Percentiles rank a stretch among this genome's conserved stretches.
These are phyloP conservation scores for Odontophorus gujanensis DNA, from an alignment of 2,113 vertebrate genomes.

Conservation along the genomic window DNA sequence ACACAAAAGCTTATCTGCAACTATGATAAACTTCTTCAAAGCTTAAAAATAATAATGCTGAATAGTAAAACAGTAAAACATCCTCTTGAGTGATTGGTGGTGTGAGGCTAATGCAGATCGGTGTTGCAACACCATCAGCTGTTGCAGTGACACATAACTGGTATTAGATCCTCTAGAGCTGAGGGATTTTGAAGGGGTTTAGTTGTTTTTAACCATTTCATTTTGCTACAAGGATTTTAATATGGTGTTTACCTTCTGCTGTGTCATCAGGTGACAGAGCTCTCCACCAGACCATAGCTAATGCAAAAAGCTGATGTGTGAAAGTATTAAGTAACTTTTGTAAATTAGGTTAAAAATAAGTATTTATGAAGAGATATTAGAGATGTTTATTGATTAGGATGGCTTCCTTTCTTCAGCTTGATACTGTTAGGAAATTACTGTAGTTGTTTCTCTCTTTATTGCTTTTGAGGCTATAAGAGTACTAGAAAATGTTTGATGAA, in stretches of 20 bases:
- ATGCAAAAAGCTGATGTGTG: not conserved
- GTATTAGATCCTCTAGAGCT: not conserved
- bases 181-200: not conserved
- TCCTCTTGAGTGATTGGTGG: not conserved
- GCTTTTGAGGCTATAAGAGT: not conserved
- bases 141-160: not conserved
- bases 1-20: not conserved
- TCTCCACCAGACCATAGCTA: rapidly evolving
- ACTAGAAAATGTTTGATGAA: not conserved
- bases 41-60: not conserved
- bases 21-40: not conserved
- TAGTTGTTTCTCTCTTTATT: not conserved
- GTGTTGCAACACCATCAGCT: not conserved
- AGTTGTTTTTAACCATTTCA: not conserved
- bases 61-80: not conserved
- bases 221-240: not conserved
- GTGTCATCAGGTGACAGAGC: not conserved
- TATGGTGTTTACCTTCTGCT: not conserved
- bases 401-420: not conserved
- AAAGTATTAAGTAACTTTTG: not conserved
- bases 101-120: not conserved
- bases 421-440: not conserved
- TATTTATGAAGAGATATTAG: not conserved
- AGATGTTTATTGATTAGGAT: not conserved
- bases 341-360: not conserved